These are phyloP conservation scores for Chaenogobius annularis DNA, from an alignment of 2,113 vertebrate species.

Conservation along the genomic window DNA sequence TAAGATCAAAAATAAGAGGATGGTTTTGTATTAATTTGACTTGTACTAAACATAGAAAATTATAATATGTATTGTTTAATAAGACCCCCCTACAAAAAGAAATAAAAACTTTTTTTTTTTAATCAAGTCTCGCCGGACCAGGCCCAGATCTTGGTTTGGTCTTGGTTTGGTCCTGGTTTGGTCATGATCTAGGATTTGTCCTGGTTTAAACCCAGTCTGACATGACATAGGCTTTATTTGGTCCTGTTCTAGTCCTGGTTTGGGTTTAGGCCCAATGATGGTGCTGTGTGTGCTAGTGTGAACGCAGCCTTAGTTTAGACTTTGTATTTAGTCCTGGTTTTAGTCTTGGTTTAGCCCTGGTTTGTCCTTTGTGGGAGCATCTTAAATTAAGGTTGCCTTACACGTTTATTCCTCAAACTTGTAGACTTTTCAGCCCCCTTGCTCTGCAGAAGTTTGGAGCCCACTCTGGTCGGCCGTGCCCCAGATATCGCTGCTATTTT, in stretches of 20 bases:
- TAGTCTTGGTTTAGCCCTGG: background rate
- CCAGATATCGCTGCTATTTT: background rate
- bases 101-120: no score
- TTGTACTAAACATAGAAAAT: no score
- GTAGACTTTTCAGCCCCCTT: background rate
- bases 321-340: background rate
- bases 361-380: background rate
- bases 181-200: background rate
- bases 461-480: background rate
- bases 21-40: no score
- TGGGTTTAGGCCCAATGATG: background rate
- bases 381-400: background rate
- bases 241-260: background rate
- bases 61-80: no score
- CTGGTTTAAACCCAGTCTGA: background rate
- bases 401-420: no score
- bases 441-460: background rate
- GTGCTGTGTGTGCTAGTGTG: no score
- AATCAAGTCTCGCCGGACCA: no score
- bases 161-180: background rate
- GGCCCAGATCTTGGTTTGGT: background rate
- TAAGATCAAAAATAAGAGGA: no score
- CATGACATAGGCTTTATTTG: background rate
- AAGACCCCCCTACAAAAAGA: no score
- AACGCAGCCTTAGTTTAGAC: background rate